These are phyloP conservation scores for Nephila pilipes DNA, from an alignment of 1,140 invertebrate genomes.

Conservation along the genomic window DNA sequence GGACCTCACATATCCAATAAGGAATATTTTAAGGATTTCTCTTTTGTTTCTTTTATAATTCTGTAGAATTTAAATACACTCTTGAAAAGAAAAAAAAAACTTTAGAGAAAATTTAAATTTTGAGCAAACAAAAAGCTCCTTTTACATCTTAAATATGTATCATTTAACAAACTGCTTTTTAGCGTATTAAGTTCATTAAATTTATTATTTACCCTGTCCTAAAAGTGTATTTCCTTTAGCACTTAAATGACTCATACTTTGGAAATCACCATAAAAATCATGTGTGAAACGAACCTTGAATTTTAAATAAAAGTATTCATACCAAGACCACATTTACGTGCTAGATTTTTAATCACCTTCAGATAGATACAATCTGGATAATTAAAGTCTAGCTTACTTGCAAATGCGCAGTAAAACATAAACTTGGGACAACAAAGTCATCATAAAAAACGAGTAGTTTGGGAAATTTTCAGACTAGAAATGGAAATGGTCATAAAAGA, in stretches of 20 bases:
- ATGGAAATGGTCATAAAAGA: slow-evolving; percentile 61
- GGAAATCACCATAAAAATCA: not conserved
- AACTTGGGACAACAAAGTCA: not conserved
- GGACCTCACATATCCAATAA: no score
- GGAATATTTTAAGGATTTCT: no score
- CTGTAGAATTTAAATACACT: no score
- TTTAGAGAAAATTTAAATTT: no score
- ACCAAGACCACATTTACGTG: not conserved
- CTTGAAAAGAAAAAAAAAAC: no score
- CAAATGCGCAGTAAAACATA: not conserved
- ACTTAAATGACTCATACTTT: not conserved
- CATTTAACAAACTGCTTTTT: no score
- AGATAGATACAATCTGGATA: not conserved
- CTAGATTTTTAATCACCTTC: slow-evolving; percentile 10
- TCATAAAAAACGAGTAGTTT: not conserved
- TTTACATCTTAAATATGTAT: no score
- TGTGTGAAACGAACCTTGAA: not conserved
- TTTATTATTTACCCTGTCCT: no score
- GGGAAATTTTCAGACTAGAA: slow-evolving; percentile 25
- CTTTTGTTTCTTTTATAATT: no score
- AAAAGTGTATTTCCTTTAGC: no score
- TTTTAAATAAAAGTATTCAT: not conserved
- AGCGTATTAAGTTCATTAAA: no score
- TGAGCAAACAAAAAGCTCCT: no score
- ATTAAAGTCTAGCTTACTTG: not conserved